Evolutionary conservation across 2,797 vertebrate genomes (phyloP).

Genomic region (Carcharodon carcharias): DNA sequence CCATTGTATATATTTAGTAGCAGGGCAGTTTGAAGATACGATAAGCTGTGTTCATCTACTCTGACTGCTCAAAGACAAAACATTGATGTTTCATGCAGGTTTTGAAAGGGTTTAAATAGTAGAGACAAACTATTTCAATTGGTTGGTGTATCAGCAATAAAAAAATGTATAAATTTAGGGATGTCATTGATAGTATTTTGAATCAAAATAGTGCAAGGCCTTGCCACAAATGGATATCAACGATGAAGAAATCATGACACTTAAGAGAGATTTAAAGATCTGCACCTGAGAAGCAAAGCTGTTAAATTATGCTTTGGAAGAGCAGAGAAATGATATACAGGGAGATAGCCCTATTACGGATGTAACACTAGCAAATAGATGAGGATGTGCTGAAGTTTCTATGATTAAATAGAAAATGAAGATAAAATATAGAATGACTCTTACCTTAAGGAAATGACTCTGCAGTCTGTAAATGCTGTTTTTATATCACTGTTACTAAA

Average conservation of each 20-base stretch:
- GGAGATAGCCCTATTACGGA: background rate
- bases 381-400: background rate
- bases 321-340: background rate
- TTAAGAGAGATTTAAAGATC: background rate
- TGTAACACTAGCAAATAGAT: background rate
- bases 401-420: background rate
- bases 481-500: background rate
- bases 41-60: background rate
- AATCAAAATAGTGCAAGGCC: no score
- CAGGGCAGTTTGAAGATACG: background rate
- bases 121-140: no score
- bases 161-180: no score
- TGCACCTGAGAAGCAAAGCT: background rate
- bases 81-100: no score
- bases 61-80: background rate
- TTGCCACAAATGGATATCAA: no score
- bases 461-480: background rate
- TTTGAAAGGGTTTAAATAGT: no score
- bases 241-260: no score
- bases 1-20: background rate
- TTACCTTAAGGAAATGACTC: background rate
- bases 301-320: background rate
- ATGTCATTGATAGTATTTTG: no score
- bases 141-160: no score
- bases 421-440: background rate